phyloP scores from a whole-genome alignment of 1,140 invertebrate genomes.

The Monomorium pharaonis region DNA sequence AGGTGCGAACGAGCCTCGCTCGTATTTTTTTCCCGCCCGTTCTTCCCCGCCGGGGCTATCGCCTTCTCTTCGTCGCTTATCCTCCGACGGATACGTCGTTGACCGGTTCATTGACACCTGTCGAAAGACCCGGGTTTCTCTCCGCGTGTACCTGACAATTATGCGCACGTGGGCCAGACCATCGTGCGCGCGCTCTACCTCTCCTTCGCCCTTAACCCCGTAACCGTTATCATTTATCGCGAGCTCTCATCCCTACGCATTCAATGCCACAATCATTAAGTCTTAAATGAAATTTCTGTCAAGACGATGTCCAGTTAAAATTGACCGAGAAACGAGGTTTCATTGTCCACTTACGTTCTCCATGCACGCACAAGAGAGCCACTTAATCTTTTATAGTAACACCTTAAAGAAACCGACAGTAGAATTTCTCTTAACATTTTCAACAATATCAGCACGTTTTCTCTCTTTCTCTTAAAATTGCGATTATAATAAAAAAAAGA shows the following conservation, averaged over 20 bases:
- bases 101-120: slow-evolving; percentile 82
- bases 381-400: neutral
- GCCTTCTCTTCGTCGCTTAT: slow-evolving; percentile 65
- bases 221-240: slow-evolving; percentile 52
- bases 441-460: neutral
- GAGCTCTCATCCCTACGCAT: slow-evolving; percentile 4
- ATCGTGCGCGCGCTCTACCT: slow-evolving; percentile 24
- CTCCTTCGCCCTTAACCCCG: neutral
- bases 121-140: slow-evolving; percentile 77
- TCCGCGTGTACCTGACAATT: slow-evolving; percentile 73
- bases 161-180: slow-evolving; percentile 72
- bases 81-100: slow-evolving; percentile 73
- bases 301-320: slow-evolving; percentile 7
- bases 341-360: slow-evolving; percentile 7
- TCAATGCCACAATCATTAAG: slow-evolving; percentile 2
- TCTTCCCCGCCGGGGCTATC: slow-evolving; percentile 27
- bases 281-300: slow-evolving; percentile 30
- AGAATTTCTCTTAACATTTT: neutral
- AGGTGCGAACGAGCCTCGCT: slow-evolving; percentile 70
- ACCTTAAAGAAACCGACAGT: neutral
- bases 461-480: neutral
- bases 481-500: neutral
- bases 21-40: slow-evolving; percentile 34
- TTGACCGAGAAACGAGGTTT: slow-evolving; percentile 8
- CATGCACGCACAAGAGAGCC: neutral